Evolutionary conservation across 1,140 invertebrate genomes (phyloP), one percentile per base, ranked within the genome.

Genomic region (Protaetia brevitarsis): DNA sequence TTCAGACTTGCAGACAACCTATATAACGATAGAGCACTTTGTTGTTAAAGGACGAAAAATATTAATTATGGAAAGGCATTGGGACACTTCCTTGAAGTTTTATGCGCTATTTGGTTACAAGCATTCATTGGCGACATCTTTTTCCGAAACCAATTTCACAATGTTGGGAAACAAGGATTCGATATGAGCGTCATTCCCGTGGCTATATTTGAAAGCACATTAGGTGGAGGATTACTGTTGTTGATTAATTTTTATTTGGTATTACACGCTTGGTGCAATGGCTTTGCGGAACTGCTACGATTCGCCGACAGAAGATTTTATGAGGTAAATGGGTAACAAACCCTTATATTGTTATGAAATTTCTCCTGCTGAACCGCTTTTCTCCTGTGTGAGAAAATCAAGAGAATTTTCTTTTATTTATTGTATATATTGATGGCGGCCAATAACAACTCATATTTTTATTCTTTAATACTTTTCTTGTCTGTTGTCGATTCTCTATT

Each of bases 251-350:
- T 95, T 78, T 96, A 94, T 79, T 85, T 88, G 63, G 79, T 96
- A 1, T 78, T 96, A 2, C 94, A 96, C 76, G 86, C 88, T 0
- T 96, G 93, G 93, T 81, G 92, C 70, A 96, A 96, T 80, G 90
- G 89, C 8, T 92, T 87, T 73, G 90, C 93, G 5, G 94, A 96
- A 79, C 84, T 95, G 76, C 72, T 95, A 6, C 83, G 83, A 58
- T 96, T 96, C 79, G 90, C 87, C 3, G 94, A 96, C 76, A 82
- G 92, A 63, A 83, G 87, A 70, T 94, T 92, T 79, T 93, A 94
- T 72, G 87, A 87, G 80, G 88, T 65, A 65, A 36, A 16, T 5
- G n/a, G n/a, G n/a, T n/a, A n/a, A n/a, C n/a, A n/a, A n/a, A n/a
- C n/a, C n/a, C n/a, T n/a, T n/a, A n/a, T n/a, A n/a, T n/a, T n/a